phyloP scores from a whole-genome alignment of 92 coral and sea anemone genomes.

The Bergia sp. region DNA sequence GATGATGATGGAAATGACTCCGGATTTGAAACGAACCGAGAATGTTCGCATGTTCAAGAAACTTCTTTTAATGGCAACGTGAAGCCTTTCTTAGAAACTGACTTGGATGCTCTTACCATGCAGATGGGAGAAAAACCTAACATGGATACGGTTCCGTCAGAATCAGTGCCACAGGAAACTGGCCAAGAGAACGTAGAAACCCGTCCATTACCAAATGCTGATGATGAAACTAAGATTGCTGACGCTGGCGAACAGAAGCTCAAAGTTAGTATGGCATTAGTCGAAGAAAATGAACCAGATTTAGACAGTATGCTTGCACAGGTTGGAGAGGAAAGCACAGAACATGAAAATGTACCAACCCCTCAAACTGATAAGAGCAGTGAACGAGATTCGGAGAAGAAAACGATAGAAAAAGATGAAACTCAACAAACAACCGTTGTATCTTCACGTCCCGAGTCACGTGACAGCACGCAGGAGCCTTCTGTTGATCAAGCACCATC shows the following conservation, averaged over 20 bases:
- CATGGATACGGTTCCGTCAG: background rate
- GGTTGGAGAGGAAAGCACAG: slow-evolving; percentile 11
- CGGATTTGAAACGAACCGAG: slow-evolving; percentile 32
- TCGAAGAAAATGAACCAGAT: slow-evolving; percentile 44
- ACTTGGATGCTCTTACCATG: slow-evolving; percentile 14
- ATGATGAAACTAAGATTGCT: background rate
- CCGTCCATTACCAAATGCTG: background rate
- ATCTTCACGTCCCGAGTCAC: background rate
- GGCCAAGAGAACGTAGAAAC: background rate
- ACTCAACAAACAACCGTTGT: background rate
- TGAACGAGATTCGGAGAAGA: slow-evolving; percentile 1
- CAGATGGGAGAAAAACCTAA: background rate
- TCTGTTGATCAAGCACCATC: slow-evolving; percentile 19
- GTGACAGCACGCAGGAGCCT: slow-evolving; percentile 22
- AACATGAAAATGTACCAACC: background rate
- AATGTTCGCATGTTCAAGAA: slow-evolving; percentile 28
- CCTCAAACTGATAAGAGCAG: background rate
- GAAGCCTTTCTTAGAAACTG: slow-evolving; percentile 40
- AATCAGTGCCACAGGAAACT: background rate
- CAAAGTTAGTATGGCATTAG: background rate
- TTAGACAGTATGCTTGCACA: slow-evolving; percentile 34
- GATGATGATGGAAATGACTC: slow-evolving; percentile 38
- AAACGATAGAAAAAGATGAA: background rate
- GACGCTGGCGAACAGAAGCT: background rate
- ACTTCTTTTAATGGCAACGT: slow-evolving; percentile 1